Evolutionary conservation across 2,888 invertebrate species (phyloP).

Genomic region (Conus canariensis): DNA sequence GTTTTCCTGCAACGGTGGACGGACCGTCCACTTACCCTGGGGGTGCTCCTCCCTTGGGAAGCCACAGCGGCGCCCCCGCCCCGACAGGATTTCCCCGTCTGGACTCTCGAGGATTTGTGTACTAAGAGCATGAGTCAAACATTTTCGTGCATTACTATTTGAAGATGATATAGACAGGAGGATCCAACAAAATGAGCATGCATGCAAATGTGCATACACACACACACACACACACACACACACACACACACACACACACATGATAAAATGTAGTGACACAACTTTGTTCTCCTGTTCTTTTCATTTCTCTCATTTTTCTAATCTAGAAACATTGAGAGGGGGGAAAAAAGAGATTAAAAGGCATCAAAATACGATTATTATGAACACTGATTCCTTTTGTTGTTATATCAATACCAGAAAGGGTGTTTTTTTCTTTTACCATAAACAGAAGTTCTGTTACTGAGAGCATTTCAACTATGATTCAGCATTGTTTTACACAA

Average conservation of each 20-base stretch:
- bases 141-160: not conserved
- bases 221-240: not conserved
- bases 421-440: too few relatives aligned
- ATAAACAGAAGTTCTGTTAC: too few relatives aligned
- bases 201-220: not conserved
- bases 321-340: not conserved
- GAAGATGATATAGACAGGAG: not conserved
- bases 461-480: too few relatives aligned
- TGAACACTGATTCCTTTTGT: not conserved
- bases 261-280: not conserved
- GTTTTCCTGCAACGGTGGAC: constrained; percentile 56
- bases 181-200: not conserved
- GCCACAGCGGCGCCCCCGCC: constrained; percentile 73
- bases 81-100: constrained; percentile 72
- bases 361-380: not conserved
- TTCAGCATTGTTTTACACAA: too few relatives aligned
- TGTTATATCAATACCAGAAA: not conserved
- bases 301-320: not conserved
- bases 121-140: constrained; percentile 27
- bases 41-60: constrained; percentile 75
- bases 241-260: too few relatives aligned
- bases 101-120: constrained; percentile 49
- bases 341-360: not conserved
- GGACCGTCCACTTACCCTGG: constrained; percentile 67
- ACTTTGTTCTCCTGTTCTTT: not conserved